Conservation (phyloP, 1,140 invertebrate genomes). For the Sitophilus oryzae region DNA sequence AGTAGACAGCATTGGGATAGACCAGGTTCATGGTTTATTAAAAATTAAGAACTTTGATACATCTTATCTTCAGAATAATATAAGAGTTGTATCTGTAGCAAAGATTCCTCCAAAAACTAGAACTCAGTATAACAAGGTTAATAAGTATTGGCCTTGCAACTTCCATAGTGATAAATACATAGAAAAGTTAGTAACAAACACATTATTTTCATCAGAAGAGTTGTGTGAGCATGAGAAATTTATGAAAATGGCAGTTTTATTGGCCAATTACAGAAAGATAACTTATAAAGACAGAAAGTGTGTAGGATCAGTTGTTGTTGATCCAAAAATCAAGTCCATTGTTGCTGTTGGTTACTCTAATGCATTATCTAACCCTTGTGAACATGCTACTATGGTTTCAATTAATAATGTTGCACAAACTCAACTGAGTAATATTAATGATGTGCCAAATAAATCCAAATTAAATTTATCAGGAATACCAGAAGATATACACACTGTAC, state of each 20-base stretch:
- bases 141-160: constrained; percentile 72
- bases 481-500: constrained; percentile 20
- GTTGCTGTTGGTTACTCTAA: constrained; percentile 61
- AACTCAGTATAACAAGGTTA: constrained; percentile 59
- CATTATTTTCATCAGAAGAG: constrained; percentile 58
- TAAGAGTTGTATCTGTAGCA: constrained; percentile 57
- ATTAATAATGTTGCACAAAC: constrained; percentile 77
- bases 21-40: constrained; percentile 48
- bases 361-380: constrained; percentile 61
- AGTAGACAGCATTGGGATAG: constrained; percentile 20
- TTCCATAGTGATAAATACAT: constrained; percentile 73
- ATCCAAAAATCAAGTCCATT: constrained; percentile 56
- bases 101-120: constrained; percentile 55
- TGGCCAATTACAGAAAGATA: constrained; percentile 36
- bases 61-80: constrained; percentile 48
- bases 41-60: constrained; percentile 49
- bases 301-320: constrained; percentile 57
- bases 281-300: constrained; percentile 32
- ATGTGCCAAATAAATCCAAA: background rate
- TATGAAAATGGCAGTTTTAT: constrained; percentile 57
- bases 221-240: constrained; percentile 53
- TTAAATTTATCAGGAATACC: constrained; percentile 32
- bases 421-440: constrained; percentile 68
- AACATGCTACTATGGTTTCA: constrained; percentile 80
- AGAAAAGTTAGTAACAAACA: constrained; percentile 57